These are phyloP conservation scores for Phaethornis superciliosus DNA, from an alignment of 2,113 vertebrate species.

Conservation along the genomic window DNA sequence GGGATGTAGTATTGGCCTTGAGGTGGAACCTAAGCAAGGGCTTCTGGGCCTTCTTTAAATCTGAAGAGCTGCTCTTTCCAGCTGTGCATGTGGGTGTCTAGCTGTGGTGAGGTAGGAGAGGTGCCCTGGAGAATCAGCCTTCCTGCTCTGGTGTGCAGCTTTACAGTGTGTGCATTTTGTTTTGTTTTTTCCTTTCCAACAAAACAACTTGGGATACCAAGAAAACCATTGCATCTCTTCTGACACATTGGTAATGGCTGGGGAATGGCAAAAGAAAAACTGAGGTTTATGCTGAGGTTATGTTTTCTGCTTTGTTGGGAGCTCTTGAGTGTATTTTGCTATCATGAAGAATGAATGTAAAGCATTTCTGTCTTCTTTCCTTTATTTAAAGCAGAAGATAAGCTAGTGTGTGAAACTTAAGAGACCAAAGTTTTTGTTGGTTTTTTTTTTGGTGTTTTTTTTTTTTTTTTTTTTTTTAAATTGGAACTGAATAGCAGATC, in stretches of 20 bases:
- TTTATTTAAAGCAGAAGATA: background rate
- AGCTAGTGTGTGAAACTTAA: background rate
- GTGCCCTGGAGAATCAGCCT: background rate
- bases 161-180: background rate
- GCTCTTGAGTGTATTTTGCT: background rate
- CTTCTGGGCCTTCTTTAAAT: background rate
- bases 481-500: background rate
- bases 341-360: background rate
- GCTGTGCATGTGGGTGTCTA: background rate
- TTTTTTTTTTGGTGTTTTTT: no score
- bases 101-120: background rate
- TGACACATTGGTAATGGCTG: background rate
- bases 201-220: background rate
- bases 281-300: background rate
- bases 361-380: background rate
- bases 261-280: background rate
- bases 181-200: background rate
- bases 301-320: background rate
- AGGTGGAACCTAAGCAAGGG: background rate
- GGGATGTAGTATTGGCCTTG: accelerated
- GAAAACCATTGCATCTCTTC: background rate
- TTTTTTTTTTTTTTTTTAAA: no score
- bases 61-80: background rate
- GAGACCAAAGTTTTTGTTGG: background rate
- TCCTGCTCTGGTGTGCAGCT: background rate